Evolutionary conservation across 2,797 vertebrate species (phyloP), one percentile per base, ranked within the genome.

Genomic region (Notolepis coatsorum): DNA sequence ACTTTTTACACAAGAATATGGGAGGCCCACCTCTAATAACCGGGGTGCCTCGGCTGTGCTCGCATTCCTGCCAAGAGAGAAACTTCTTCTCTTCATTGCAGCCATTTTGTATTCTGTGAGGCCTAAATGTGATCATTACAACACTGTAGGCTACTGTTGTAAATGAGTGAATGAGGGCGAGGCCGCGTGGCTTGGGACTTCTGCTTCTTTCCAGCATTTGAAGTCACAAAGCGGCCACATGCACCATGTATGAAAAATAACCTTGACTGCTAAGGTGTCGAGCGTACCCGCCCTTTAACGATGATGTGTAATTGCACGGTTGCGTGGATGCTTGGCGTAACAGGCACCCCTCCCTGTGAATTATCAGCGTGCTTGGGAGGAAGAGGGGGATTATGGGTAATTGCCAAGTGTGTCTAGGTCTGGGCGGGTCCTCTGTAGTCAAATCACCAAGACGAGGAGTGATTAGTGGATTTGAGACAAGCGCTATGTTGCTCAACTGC

Each of bases 391-490:
- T 92, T 90, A 90, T 73, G 64, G 72, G 59, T 88, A 90, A 89
- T 89, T 88, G 78, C 79, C 71, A 79, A 56, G 80, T 65, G 51
- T 74, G 68, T 61, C 69, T 63, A 28, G 58, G 61, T 52, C 65
- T 83, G 85, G 90, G 88, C 88, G 89, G 87, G 84, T 82, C 81
- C 81, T 83, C 66, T 64, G 58, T 65, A 83, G 80, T 77, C 68
- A 61, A 79, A 84, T 81, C 72, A 76, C 76, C 43, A 74, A 81
- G 79, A 88, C 75, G 80, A 79, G 71, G 69, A 76, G 81, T 80
- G 75, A 88, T 90, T 90, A 89, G 58, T 76, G 81, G 84, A 86
- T 87, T 90, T 77, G 66, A 78, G 75, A 82, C 85, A 86, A 85
- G 82, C 61, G 58, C 58, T 70, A 85, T 53, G 80, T 88, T 82